Percentiles rank a stretch among this genome's conserved stretches.
Evolutionary conservation across 1,140 invertebrate species (phyloP).

Genomic region (Diachasmimorpha longicaudata): DNA sequence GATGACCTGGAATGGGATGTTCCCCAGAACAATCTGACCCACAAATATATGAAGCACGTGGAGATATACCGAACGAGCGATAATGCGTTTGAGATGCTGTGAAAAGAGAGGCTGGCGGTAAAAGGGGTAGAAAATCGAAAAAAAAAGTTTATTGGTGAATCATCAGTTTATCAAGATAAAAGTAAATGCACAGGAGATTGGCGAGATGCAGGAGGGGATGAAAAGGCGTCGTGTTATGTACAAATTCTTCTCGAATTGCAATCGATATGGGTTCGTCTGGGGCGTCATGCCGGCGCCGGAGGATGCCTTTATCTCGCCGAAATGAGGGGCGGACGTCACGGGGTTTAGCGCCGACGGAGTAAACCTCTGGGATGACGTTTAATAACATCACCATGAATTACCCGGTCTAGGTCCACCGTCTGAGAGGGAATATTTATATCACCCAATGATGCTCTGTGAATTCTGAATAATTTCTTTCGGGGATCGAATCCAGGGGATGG

Average conservation of each 20-base stretch:
- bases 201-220: background rate
- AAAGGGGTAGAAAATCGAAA: background rate
- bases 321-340: background rate
- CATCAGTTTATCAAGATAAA: no score
- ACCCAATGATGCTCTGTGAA: no score
- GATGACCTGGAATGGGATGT: no score
- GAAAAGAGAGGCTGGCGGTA: no score
- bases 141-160: no score
- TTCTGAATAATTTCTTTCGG: no score
- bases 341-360: background rate
- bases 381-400: background rate
- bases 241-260: slow-evolving; percentile 14
- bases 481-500: background rate
- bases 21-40: no score
- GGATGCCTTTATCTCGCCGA: slow-evolving; percentile 11
- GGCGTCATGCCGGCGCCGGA: slow-evolving; percentile 24
- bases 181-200: no score
- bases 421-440: background rate
- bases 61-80: no score
- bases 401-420: background rate
- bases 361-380: background rate
- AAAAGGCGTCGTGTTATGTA: background rate
- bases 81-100: no score
- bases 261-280: slow-evolving; percentile 12
- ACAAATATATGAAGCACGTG: no score